A percentile compares a stretch with the other conserved stretches of the same genome.
Evolutionary conservation across 1,140 invertebrate genomes (phyloP).

Genomic region (Apis laboriosa): DNA sequence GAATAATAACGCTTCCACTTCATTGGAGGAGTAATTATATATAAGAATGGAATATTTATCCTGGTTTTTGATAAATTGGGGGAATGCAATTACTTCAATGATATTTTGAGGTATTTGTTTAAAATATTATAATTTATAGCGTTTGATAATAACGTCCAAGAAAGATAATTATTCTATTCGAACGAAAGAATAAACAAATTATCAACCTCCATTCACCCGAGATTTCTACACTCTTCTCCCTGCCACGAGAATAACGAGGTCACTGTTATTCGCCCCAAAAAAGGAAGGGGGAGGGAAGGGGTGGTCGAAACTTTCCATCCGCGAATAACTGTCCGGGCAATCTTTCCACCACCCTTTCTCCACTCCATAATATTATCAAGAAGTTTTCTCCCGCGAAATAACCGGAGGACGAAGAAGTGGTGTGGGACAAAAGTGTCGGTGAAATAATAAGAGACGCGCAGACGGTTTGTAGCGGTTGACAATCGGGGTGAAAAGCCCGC

Average conservation of each 20-base stretch:
- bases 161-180: no score
- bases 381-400: constrained; percentile 9
- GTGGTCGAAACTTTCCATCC: background rate
- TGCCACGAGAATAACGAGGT: background rate
- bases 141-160: no score
- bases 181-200: no score
- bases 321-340: constrained; percentile 11
- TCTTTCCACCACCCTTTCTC: background rate
- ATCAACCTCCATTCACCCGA: background rate
- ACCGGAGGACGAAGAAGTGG: background rate
- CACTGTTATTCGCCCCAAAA: background rate
- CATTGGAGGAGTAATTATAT: no score
- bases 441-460: constrained; percentile 19
- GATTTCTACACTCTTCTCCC: background rate
- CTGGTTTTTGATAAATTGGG: no score
- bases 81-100: no score
- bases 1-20: no score
- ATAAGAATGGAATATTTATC: no score
- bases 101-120: no score
- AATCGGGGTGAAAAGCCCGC: constrained; percentile 11
- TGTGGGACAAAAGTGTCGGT: background rate
- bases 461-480: background rate
- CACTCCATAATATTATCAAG: background rate
- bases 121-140: no score
- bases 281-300: background rate